Conservation (phyloP, 1,140 invertebrate genomes). For the Pomacea maculata region DNA sequence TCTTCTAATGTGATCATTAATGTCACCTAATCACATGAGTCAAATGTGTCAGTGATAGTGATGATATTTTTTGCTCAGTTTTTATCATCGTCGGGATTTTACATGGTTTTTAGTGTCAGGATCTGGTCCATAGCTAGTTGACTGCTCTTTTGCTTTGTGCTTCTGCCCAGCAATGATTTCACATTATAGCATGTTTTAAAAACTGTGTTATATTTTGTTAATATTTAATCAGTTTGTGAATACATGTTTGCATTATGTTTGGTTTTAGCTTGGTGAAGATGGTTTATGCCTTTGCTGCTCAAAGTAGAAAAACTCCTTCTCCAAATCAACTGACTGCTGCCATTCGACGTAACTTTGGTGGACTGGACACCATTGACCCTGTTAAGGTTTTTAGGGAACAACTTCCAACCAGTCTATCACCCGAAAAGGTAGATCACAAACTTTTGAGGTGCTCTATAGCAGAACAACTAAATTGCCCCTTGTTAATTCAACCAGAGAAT, state of each 20-base stretch:
- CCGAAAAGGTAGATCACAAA: slow-evolving; percentile 28
- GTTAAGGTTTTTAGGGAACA: slow-evolving; percentile 41
- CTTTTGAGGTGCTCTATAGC: neutral
- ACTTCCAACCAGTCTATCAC: slow-evolving; percentile 23
- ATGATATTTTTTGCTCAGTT: no score
- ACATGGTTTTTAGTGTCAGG: no score
- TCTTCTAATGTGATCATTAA: no score
- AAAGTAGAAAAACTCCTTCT: slow-evolving; percentile 38
- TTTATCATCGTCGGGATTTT: no score
- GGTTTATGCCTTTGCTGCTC: slow-evolving; percentile 46
- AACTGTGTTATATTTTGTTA: no score
- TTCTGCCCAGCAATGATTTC: no score
- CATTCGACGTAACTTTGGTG: slow-evolving; percentile 57
- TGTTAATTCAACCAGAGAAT: neutral
- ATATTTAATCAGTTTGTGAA: no score
- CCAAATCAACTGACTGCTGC: slow-evolving; percentile 48
- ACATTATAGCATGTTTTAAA: no score
- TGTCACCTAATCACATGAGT: no score
- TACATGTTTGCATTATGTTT: neutral
- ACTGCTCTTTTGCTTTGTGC: no score
- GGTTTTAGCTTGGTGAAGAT: slow-evolving; percentile 55
- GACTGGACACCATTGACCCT: slow-evolving; percentile 45
- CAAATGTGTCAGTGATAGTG: no score
- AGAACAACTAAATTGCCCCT: neutral
- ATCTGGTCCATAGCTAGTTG: no score